Conservation (phyloP, 2,113 vertebrate species). For the Isichthys henryi region DNA sequence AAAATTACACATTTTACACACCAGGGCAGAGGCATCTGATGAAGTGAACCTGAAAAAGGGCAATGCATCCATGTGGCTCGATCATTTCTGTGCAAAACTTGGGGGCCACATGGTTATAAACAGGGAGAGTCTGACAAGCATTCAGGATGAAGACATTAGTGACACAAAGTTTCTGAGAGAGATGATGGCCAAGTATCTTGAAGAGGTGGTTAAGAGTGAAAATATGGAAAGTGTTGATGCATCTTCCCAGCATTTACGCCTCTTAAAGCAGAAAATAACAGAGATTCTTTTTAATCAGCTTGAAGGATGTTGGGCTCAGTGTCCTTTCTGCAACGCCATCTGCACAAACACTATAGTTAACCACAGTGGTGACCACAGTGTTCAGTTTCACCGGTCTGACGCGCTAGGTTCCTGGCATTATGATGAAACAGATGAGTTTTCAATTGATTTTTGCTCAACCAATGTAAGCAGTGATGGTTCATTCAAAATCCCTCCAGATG, state of each 20-base stretch:
- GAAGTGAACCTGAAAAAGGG: background rate
- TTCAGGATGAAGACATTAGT: no score
- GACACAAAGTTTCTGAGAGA: no score
- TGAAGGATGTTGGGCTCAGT: constrained; percentile 48
- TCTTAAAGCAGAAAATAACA: background rate
- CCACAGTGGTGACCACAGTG: constrained; percentile 42
- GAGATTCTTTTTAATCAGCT: constrained; percentile 44
- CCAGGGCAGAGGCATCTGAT: background rate
- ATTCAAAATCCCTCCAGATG: background rate
- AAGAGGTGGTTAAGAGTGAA: no score
- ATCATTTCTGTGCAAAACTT: constrained; percentile 2
- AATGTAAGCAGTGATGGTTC: accelerated
- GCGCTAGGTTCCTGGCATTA: accelerated
- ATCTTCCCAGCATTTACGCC: background rate
- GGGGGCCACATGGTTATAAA: background rate
- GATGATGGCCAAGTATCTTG: no score
- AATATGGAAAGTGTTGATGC: background rate
- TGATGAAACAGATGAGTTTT: accelerated
- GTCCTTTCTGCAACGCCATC: constrained; percentile 49
- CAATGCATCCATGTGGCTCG: constrained; percentile 22
- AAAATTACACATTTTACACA: background rate
- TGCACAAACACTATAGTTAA: constrained; percentile 49
- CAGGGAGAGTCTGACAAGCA: background rate
- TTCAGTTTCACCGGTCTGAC: constrained; percentile 32
- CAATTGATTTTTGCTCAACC: constrained; percentile 38